Base-by-base conservation (phyloP, 2,888 invertebrate genomes). In the Scelioninae gen. 1 region DNA sequence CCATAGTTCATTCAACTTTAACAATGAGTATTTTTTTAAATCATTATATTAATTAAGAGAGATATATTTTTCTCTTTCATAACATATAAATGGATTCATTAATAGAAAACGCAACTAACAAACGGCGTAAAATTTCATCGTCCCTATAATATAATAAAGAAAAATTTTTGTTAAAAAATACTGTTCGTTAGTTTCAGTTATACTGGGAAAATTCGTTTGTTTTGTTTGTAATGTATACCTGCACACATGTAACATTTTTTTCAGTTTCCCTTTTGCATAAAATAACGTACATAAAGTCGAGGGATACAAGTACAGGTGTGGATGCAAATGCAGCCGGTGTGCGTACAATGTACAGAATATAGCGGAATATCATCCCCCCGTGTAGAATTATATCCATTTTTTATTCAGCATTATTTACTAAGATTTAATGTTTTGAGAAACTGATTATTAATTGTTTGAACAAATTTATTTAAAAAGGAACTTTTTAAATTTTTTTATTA, bases 181-280 rank as follows among this genome's bases (percentile, higher is more conserved):
- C 45, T 13, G n/a, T 65, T 58, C 74, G 56, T 65, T 75, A 56
- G 56, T 47, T 75, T 65, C 56, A 75, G 56, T 47, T 38, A 56
- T 29, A 55, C 34, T 5, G 66, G 34, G 58, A n/a, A 58, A 13
- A 31, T 63, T 34, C 13, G 53, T 60, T 68, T 31, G 53, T 32
- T 68, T 76, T 53, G 60, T 66, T 68, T 60, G 56, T 15, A 51
- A 68, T 34, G 72, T 49, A 74, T 51, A 78, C 40, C 38, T 29
- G 62, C 40, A 55, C 74, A 74, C 68, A 74, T 80, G 72, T 72
- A 53, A 78, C 47, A 75, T 69, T 69, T 78, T 75, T 78, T 62
- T 62, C 68, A 66, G 62, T 72, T 68, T 74, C 74, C 74, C 80
- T 80, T 68, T 74, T 74, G 60, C 74, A 68, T 74, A 47, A 74